phyloP scores from a whole-genome alignment of 1,140 invertebrate genomes.

The Dendrolimus punctatus region DNA sequence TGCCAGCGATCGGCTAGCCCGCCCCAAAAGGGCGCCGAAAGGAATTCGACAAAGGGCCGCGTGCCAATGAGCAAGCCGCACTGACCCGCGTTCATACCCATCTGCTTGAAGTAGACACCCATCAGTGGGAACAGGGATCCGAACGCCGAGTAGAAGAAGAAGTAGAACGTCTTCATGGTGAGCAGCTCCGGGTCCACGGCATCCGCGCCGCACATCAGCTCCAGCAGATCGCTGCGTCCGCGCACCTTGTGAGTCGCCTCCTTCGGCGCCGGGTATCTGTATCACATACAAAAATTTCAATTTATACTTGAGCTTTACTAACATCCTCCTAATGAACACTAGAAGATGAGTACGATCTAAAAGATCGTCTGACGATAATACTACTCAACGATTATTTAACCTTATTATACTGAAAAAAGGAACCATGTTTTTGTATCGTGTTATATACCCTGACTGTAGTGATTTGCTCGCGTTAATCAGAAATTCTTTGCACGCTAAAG shows the following conservation, averaged over 20 bases:
- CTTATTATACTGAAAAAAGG: too few species aligned
- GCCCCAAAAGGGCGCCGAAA: conserved; percentile 98
- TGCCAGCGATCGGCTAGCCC: conserved; percentile 92
- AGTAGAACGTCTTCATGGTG: conserved; percentile 97
- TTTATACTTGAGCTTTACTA: too few species aligned
- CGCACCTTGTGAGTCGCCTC: conserved; percentile 92
- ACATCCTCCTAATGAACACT: too few species aligned
- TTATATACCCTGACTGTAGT: too few species aligned
- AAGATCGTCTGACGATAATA: too few species aligned
- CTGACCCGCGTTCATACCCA: conserved; percentile 97
- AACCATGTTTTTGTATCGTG: too few species aligned
- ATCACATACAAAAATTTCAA: not conserved
- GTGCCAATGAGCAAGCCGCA: conserved; percentile 93
- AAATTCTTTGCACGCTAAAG: too few species aligned
- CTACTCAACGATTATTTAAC: too few species aligned
- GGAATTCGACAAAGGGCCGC: conserved; percentile 96
- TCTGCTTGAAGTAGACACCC: conserved; percentile 98
- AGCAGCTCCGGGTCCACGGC: conserved; percentile 90
- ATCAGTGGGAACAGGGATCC: conserved; percentile 98
- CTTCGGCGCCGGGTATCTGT: conserved; percentile 84
- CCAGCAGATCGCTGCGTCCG: conserved; percentile 86
- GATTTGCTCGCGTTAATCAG: too few species aligned
- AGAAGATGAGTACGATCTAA: too few species aligned
- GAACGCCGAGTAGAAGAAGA: conserved; percentile 99
- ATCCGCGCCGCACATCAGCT: conserved; percentile 83